These are phyloP conservation scores for Mellilla xanthometata DNA, from an alignment of 2,888 invertebrate genomes.

Conservation along the genomic window DNA sequence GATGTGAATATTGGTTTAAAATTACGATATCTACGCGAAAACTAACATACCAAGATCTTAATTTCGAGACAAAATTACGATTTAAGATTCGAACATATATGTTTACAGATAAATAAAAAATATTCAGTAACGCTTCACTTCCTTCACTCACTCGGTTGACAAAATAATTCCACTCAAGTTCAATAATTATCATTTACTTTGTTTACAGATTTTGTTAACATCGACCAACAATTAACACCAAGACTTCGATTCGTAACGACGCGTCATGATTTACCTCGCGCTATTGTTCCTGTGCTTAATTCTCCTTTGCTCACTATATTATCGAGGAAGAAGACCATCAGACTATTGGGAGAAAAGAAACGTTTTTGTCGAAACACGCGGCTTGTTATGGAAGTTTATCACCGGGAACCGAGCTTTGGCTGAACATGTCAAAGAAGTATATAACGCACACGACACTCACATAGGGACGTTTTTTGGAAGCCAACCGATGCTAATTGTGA, in stretches of 20 bases:
- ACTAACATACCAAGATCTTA: too few species aligned
- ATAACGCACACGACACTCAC: conserved; percentile 43
- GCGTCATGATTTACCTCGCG: conserved; percentile 25
- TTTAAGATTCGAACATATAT: too few species aligned
- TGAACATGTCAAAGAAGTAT: conserved; percentile 51
- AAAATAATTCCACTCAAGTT: too few species aligned
- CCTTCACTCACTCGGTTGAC: too few species aligned
- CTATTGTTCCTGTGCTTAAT: conserved; percentile 32
- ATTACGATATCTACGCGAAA: too few species aligned
- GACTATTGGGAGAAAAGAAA: conserved; percentile 58
- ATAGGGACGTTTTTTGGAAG: conserved; percentile 48
- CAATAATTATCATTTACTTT: not conserved
- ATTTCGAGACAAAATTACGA: too few species aligned
- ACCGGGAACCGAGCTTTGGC: conserved; percentile 46
- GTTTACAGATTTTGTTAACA: not conserved
- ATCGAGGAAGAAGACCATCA: conserved; percentile 28
- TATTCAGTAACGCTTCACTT: too few species aligned
- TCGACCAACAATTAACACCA: not conserved
- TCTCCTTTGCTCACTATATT: conserved; percentile 25
- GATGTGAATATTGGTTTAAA: too few species aligned
- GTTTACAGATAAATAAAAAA: too few species aligned
- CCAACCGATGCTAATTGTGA: conserved; percentile 48
- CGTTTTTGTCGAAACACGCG: conserved; percentile 40
- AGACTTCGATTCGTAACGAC: not conserved
- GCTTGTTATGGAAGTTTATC: conserved; percentile 45